Evolutionary conservation across 2,888 invertebrate genomes (phyloP), one percentile per base, ranked within the genome.

Genomic region (Lasioglossum figueresi): DNA sequence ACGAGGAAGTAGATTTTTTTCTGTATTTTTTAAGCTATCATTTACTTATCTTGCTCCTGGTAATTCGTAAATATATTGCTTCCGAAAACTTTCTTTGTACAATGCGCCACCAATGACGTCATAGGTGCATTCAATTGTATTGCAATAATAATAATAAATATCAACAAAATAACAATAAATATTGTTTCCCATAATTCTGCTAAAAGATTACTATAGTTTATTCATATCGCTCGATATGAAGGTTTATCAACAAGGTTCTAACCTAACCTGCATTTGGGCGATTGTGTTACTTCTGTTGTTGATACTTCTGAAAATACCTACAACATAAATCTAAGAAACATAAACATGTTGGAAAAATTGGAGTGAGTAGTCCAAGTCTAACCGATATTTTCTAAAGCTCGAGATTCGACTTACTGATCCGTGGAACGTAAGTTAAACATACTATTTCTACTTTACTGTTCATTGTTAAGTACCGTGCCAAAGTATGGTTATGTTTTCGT

Each of bases 401-500:
- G 19, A 34, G 8, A 34, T 8, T 66, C 19, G 16, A 31, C 66
- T 8, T 66, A 66, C 1, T 19, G 16, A 37, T 68, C 19, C 23
- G 34, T n/a, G 12, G 14, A 40, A 79, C 52, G 82, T 79, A 79
- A 82, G 43, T 73, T 34, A 31, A 19, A 27, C 1, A 27, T 8
- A 6, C n/a, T 23, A 27, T 27, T 4, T 4, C 23, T 59, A 37
- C 3, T n/a, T 19, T 19, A n/a, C 34, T 31, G 63, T 12, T 16
- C 4, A 31, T 27, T 4, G 8, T 56, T 40, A 37, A 45, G 27
- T 16, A 31, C 19, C 19, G 10, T 14, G 16, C 66, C n/a, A 66
- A 79, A 82, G 4, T 52, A 23, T 63, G 81, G 81, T 81, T 81
- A 81, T 31, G 40, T 76, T 12, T n/a, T 19, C 6, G 14, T 56